Conservation (phyloP, 2,888 invertebrate genomes). For the Eulithis testata region DNA sequence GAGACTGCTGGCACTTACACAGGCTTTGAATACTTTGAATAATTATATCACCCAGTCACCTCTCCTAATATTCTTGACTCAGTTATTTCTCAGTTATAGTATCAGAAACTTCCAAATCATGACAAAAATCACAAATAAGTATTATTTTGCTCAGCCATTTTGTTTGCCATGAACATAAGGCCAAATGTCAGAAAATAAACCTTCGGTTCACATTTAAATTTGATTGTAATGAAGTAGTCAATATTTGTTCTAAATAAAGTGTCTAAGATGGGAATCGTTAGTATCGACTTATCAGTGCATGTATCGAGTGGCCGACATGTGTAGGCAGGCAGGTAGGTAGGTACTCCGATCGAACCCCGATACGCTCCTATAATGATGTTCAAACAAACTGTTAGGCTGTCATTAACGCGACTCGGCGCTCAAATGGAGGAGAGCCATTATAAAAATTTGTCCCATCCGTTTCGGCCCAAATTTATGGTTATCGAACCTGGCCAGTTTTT, state of each 20-base stretch:
- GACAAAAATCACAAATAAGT: no score
- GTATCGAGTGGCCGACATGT: conserved; percentile 63
- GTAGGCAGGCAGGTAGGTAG: conserved; percentile 58
- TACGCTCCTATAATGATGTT: conserved; percentile 84
- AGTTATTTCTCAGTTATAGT: no score
- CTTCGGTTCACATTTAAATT: not conserved
- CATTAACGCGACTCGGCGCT: conserved; percentile 79
- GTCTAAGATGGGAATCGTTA: conserved; percentile 47
- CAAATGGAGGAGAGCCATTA: conserved; percentile 82
- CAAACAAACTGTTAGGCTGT: conserved; percentile 84
- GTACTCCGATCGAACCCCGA: conserved; percentile 75
- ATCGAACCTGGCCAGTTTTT: conserved; percentile 78
- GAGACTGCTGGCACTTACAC: conserved; percentile 9
- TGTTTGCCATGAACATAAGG: no score
- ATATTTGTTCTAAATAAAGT: conserved; percentile 45
- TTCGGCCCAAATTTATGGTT: conserved; percentile 82
- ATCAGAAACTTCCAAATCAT: no score
- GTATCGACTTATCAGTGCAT: conserved; percentile 51
- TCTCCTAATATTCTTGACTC: no score
- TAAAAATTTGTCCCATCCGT: conserved; percentile 85
- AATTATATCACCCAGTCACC: no score
- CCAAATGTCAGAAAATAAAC: not conserved
- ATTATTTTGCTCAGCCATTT: no score
- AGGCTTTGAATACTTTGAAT: no score
- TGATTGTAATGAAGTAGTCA: not conserved